phyloP scores from a whole-genome alignment of 2,888 invertebrate genomes.

The Ectropis crepuscularia region DNA sequence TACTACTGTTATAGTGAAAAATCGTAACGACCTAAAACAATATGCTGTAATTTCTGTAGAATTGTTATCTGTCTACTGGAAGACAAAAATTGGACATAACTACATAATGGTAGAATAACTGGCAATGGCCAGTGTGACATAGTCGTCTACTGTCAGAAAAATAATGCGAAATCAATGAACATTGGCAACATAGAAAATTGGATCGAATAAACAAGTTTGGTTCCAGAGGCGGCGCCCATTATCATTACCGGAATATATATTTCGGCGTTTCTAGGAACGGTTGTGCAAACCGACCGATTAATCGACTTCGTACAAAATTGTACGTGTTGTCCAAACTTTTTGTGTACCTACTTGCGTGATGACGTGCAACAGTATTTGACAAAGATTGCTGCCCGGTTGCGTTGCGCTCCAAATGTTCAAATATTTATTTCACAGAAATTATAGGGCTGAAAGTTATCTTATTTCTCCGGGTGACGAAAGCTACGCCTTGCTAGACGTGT shows the following conservation, averaged over 20 bases:
- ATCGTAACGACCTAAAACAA: too few species aligned
- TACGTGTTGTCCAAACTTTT: conserved; percentile 59
- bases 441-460: too few species aligned
- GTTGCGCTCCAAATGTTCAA: conserved; percentile 57
- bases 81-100: too few species aligned
- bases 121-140: too few species aligned
- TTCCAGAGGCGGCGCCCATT: conserved; percentile 21
- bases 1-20: too few species aligned
- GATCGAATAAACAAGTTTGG: conserved; percentile 16
- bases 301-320: conserved; percentile 34
- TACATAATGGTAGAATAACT: too few species aligned
- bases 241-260: conserved; percentile 36
- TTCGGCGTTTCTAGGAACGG: conserved; percentile 47
- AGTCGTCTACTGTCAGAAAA: too few species aligned
- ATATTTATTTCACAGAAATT: conserved; percentile 17
- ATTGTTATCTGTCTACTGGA: too few species aligned
- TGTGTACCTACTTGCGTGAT: conserved; percentile 67
- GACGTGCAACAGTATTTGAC: conserved; percentile 56
- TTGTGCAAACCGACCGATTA: conserved; percentile 49
- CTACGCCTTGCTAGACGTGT: too few species aligned
- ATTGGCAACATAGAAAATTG: conserved; percentile 10
- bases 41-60: too few species aligned
- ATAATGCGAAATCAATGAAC: conserved; percentile 3
- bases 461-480: too few species aligned
- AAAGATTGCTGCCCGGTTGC: conserved; percentile 40